Evolutionary conservation across 2,888 invertebrate genomes (phyloP), one percentile per base, ranked within the genome.

Genomic region (Ophioninae sp.): DNA sequence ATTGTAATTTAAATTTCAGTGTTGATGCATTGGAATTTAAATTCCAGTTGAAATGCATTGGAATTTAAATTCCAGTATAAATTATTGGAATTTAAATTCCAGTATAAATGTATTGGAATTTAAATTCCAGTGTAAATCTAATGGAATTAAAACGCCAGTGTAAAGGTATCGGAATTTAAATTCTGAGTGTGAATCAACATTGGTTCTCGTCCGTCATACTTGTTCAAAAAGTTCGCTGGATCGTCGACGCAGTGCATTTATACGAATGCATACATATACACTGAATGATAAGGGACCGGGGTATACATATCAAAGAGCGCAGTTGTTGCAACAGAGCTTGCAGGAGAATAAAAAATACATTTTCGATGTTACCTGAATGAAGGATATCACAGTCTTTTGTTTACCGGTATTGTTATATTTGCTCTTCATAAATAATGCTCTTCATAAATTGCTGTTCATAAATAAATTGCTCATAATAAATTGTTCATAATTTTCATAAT

Each of bases 271-370:
- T 62, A 21, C 23, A 41, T 23, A 44, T 20, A 10, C 41, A 17
- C 7, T 20, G 21, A 23, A 61, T 41, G 73, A 73, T 73, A 61
- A 73, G 73, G 23, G 44, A 73, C 41, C 61, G 21, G 5, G 30
- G 21, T 20, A 30, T 30, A 20, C 61, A 44, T 62, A 13, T 30
- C 30, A 30, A 69, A 21, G 23, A 13, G 23, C 62, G 61, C 39
- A 30, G 21, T 72, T 17, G 30, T 21, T 39, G 39, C 10, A 21
- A 17, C 7, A n/a, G 8, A 59, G 20, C 13, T 13, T 17, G 41
- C n/a, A 21, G 41, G 44, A 72, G 44, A 73, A 73, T 59, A 0
- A 2, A 59, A 23, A 64, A 6, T 3, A 17, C 13, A 59, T 17
- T 56, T 39, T 72, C 30, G 37, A 59, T 21, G 57, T 8, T 0